A percentile compares a stretch with the other conserved stretches of the same genome.
phyloP scores from a whole-genome alignment of 2,888 invertebrate genomes.

The Yponomeuta malinellus region DNA sequence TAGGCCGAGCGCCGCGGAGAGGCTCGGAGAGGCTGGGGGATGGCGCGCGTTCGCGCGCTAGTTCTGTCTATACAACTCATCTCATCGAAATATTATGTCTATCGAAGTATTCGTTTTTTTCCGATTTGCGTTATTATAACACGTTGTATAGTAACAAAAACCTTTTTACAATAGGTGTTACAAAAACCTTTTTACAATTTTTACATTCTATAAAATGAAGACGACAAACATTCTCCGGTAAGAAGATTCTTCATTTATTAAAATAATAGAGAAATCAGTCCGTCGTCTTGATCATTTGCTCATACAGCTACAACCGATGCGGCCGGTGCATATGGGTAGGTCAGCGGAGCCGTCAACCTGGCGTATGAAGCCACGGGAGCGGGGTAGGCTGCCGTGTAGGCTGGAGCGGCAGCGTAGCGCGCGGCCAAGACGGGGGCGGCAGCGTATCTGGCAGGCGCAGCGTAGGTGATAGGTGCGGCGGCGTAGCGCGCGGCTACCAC shows the following conservation, averaged over 20 bases:
- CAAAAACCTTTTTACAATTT: too few relatives aligned
- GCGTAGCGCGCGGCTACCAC: conserved; percentile 36
- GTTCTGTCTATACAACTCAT: too few relatives aligned
- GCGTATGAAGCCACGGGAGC: conserved; percentile 39
- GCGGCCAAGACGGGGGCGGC: conserved; percentile 36
- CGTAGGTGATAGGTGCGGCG: conserved; percentile 43
- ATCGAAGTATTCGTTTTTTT: too few relatives aligned
- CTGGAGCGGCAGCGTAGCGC: conserved; percentile 41
- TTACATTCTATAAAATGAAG: too few relatives aligned
- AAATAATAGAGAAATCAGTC: conserved; percentile 27
- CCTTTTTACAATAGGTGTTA: too few relatives aligned
- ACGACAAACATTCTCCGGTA: conserved; percentile 21
- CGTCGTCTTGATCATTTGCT: conserved; percentile 19
- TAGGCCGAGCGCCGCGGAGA: too few relatives aligned
- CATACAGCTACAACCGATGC: conserved; percentile 48
- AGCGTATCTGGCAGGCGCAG: conserved; percentile 29
- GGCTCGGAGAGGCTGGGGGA: too few relatives aligned
- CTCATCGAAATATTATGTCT: too few relatives aligned
- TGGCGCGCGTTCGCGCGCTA: too few relatives aligned
- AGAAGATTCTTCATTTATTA: conserved; percentile 6
- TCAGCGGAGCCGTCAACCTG: conserved; percentile 42
- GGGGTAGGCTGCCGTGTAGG: conserved; percentile 43
- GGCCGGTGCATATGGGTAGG: conserved; percentile 40
- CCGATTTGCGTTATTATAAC: too few relatives aligned
- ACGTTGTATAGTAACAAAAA: too few relatives aligned